Base-by-base conservation (phyloP, 2,888 invertebrate species). In the Tenthredo scrophulariae region DNA sequence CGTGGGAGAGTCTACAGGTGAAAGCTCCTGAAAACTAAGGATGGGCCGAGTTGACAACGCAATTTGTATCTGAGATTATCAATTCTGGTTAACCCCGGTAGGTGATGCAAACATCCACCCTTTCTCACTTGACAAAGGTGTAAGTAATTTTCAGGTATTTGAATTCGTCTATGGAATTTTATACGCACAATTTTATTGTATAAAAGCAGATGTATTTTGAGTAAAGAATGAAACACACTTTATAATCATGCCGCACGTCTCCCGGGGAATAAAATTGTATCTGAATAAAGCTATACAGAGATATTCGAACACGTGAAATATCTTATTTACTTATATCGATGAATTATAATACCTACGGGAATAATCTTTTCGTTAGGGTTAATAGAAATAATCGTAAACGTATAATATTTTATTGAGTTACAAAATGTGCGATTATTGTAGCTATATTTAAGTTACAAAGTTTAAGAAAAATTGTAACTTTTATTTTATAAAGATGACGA, bases 61-160 rank as follows among this genome's bases (percentile, higher is more conserved):
- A 80, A 80, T 80, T 80, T 80, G 33, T 77, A 77, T 62, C 80
- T 80, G 22, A 80, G 80, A 62, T 80, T 80, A 80, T 80, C 33
- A 40, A 80, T 80, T 10, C 22, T 18, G 22, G 43, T 74, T 74
- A 43, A 40, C 43, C 74, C 74, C 1, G 37, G n/a, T 37, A 37
- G 33, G 46, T 22, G 67, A 18, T 67, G 33, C 33, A 1, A 5
- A 33, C 13, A 54, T 77, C 54, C 77, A 77, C 54, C 77, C 77
- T 50, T 77, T 54, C 29, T 33, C 50, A 43, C 18, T 15, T n/a
- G 77, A 54, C 46, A 77, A n/a, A n/a, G 77, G 7, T 54, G n/a
- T 77, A 33, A 54, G 6, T 54, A 50, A 54, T 77, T 77, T 77
- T n/a, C 77, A 50, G 18, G 26, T 5, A 26, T 43, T 33, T 5